These are phyloP conservation scores for Trachelus troglodyta DNA, from an alignment of 2,888 invertebrate species.

Conservation along the genomic window DNA sequence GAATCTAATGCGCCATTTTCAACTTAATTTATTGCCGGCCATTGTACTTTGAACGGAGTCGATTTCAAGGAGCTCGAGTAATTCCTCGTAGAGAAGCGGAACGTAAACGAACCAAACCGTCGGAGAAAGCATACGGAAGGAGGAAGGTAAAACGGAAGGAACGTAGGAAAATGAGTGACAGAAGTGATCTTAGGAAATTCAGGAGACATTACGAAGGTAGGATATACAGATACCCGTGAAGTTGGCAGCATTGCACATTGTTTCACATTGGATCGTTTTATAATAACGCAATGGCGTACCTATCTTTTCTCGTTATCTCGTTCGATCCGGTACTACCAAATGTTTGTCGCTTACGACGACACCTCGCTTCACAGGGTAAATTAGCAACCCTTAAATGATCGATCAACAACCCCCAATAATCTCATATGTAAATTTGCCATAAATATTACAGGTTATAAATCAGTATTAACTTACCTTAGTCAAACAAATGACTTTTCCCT, in stretches of 20 bases:
- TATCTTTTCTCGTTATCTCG: background rate
- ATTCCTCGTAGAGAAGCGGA: background rate
- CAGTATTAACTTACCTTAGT: background rate
- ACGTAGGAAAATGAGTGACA: background rate
- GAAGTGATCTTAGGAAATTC: background rate
- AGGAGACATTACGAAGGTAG: background rate
- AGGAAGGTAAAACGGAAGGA: background rate
- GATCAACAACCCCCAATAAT: background rate
- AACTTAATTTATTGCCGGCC: conserved; percentile 42
- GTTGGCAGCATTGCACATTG: conserved; percentile 35
- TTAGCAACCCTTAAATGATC: background rate
- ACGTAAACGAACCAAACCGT: conserved; percentile 7
- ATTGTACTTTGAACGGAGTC: conserved; percentile 41
- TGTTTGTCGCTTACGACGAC: background rate
- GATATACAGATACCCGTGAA: background rate
- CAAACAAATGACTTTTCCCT: background rate
- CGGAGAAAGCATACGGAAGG: conserved; percentile 13
- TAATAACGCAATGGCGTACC: conserved; percentile 9
- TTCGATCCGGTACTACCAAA: background rate
- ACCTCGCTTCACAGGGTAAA: background rate
- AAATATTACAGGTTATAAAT: background rate
- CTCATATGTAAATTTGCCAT: background rate
- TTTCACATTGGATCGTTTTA: conserved; percentile 40
- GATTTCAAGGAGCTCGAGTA: conserved; percentile 11
- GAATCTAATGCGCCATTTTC: conserved; percentile 49